phyloP scores from a whole-genome alignment of 53 echinoderm and acorn worm species.

The Astropecten irregularis region DNA sequence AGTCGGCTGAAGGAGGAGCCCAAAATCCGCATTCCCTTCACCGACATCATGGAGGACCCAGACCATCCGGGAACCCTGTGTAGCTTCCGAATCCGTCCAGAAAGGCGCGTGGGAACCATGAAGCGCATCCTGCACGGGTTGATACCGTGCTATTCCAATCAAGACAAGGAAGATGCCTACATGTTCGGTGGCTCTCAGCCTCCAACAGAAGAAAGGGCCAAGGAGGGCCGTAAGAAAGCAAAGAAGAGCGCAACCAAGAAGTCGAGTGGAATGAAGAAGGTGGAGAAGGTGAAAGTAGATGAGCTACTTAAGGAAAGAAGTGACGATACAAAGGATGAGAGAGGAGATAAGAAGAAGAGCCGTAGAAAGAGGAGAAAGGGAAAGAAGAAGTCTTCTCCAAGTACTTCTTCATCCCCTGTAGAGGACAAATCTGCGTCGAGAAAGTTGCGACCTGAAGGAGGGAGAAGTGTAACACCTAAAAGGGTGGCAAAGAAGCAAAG shows the following conservation, averaged over 20 bases:
- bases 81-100: background rate
- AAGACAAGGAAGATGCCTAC: background rate
- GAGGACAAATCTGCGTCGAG: background rate
- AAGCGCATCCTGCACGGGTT: slow-evolving; percentile 28
- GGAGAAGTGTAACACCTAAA: background rate
- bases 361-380: background rate
- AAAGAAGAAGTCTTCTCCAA: background rate
- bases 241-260: background rate
- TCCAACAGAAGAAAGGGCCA: background rate
- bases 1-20: slow-evolving; percentile 15
- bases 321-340: no score
- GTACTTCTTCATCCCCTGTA: background rate
- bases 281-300: no score
- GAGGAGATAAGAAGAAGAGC: no score
- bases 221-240: background rate
- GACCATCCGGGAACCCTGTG: background rate
- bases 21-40: no score
- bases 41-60: slow-evolving; percentile 27
- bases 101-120: slow-evolving; percentile 1
- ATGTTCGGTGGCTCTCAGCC: background rate
- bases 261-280: no score
- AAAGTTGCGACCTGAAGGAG: background rate
- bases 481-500: background rate
- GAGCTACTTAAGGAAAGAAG: no score
- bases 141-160: slow-evolving; percentile 12